Evolutionary conservation across 2,797 vertebrate genomes (phyloP).

Genomic region (Spondyliosoma cantharus): DNA sequence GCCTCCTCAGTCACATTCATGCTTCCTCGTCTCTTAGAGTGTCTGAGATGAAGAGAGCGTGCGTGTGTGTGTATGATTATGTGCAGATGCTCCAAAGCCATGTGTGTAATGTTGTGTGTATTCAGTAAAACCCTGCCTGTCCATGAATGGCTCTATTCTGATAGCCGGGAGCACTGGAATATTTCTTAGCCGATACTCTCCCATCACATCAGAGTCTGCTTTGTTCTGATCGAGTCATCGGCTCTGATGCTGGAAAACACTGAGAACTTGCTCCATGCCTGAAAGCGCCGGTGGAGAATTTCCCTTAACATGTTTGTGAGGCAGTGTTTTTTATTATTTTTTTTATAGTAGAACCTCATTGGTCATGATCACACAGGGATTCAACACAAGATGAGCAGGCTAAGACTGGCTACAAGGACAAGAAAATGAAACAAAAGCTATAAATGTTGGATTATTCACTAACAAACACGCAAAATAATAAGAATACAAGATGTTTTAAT

Average conservation of each 20-base stretch:
- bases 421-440: not conserved
- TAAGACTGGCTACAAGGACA: not conserved
- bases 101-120: constrained; percentile 8
- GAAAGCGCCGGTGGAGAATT: not conserved
- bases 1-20: not conserved
- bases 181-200: constrained; percentile 51
- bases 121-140: constrained; percentile 10
- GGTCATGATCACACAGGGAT: not conserved
- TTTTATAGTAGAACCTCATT: not conserved
- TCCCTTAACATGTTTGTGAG: not conserved
- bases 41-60: not conserved
- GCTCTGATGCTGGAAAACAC: constrained; percentile 10
- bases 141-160: constrained; percentile 65
- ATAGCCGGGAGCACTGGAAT: constrained; percentile 30
- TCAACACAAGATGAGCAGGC: not conserved
- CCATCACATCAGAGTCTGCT: constrained; percentile 46
- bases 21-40: not conserved
- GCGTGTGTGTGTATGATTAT: not conserved
- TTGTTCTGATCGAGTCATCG: constrained; percentile 53
- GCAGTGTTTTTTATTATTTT: not conserved
- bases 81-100: constrained; percentile 1
- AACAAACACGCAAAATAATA: no score
- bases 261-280: not conserved
- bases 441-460: not conserved
- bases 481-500: no score